Percentiles rank a stretch among this genome's conserved stretches.
phyloP scores from a whole-genome alignment of 92 coral and sea anemone genomes.

The Pocillopora meandrina region DNA sequence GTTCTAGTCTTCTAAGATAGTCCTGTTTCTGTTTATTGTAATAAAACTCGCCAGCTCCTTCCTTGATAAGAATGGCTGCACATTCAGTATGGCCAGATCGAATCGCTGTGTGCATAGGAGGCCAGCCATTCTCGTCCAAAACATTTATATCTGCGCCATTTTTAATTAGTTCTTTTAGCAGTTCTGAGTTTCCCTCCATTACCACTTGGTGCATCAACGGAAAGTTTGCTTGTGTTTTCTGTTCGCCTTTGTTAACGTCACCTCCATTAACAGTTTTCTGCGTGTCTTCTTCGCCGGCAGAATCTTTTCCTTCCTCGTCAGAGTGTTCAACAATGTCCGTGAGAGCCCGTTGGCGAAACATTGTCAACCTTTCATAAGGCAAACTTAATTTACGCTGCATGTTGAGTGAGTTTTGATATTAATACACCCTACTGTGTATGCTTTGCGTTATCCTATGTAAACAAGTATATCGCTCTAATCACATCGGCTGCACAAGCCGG shows the following conservation, averaged over 20 bases:
- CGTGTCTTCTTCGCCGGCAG: not conserved
- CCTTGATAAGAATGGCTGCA: conserved; percentile 74
- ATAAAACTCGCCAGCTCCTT: conserved; percentile 86
- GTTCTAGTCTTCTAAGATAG: conserved; percentile 66
- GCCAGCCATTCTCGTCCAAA: conserved; percentile 81
- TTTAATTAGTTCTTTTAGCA: conserved; percentile 60
- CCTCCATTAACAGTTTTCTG: not conserved
- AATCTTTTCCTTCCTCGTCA: conserved; percentile 43
- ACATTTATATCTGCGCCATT: conserved; percentile 81
- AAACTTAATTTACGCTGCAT: conserved; percentile 67
- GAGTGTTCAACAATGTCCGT: conserved; percentile 61
- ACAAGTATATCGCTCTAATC: not conserved
- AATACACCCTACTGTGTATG: conserved; percentile 9
- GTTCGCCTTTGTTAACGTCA: conserved; percentile 11
- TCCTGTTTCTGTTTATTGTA: conserved; percentile 81
- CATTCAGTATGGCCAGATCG: conserved; percentile 73
- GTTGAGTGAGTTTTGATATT: conserved; percentile 1
- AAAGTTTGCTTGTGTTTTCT: conserved; percentile 14
- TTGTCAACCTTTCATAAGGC: conserved; percentile 53
- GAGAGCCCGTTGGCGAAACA: conserved; percentile 46
- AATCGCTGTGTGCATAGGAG: conserved; percentile 82
- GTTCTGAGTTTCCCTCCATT: conserved; percentile 64
- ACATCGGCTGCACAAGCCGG: not conserved
- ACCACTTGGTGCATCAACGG: conserved; percentile 72
- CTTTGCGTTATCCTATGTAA: conserved; percentile 22